Evolutionary conservation across 1,140 invertebrate genomes (phyloP).

Genomic region (Lithobius niger): DNA sequence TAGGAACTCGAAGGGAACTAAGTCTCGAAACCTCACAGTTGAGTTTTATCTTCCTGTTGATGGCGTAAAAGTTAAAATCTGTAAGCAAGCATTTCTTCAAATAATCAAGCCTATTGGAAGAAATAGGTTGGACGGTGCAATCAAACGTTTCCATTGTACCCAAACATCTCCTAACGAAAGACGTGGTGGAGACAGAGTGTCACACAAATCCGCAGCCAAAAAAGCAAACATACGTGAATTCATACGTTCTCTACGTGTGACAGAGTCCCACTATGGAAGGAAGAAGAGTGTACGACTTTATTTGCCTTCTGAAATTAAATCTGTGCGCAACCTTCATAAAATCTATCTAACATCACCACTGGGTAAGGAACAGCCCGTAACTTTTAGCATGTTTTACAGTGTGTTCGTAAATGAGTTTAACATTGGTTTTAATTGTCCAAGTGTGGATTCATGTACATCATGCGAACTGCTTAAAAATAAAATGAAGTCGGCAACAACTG

Average conservation of each 20-base stretch:
- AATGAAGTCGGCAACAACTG: not conserved
- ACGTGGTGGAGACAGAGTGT: not conserved
- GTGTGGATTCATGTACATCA: not conserved
- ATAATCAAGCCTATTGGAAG: too few species aligned
- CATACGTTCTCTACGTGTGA: not conserved
- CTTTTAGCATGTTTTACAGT: not conserved
- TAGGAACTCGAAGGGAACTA: too few species aligned
- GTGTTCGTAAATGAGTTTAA: not conserved
- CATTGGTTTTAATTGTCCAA: not conserved
- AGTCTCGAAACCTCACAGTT: too few species aligned
- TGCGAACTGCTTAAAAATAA: not conserved
- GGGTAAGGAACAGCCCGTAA: not conserved
- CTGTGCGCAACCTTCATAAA: not conserved
- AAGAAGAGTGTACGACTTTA: not conserved
- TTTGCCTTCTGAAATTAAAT: not conserved
- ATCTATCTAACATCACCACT: not conserved
- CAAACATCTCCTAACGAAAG: not conserved
- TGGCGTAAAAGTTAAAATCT: too few species aligned
- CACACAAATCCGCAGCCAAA: conserved; percentile 3
- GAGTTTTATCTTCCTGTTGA: too few species aligned
- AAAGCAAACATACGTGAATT: not conserved
- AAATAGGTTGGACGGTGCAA: not conserved
- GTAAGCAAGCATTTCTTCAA: too few species aligned
- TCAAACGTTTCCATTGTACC: conserved; percentile 2
- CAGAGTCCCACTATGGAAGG: not conserved